phyloP scores from a whole-genome alignment of 2,888 invertebrate species.

The Acleris emargana region DNA sequence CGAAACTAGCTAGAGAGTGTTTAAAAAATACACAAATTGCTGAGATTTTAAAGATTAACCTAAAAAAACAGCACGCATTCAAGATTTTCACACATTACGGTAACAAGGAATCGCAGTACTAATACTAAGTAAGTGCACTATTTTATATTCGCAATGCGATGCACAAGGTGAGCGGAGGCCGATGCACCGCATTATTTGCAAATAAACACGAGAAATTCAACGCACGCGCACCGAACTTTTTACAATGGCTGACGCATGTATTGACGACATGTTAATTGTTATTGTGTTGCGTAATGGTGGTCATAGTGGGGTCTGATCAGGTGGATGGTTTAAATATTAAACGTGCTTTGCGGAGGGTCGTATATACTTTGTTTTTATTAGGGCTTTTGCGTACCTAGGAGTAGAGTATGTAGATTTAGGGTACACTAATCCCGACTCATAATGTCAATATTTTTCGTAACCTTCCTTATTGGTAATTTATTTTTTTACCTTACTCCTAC shows the following conservation, averaged over 20 bases:
- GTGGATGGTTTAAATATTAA: neutral
- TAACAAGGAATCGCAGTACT: slow-evolving; percentile 22
- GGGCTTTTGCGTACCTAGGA: no score
- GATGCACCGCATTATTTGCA: slow-evolving; percentile 77
- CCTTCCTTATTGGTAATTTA: no score
- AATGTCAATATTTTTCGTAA: no score
- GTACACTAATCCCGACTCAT: no score
- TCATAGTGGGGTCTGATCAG: slow-evolving; percentile 3
- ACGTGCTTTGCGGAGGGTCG: no score
- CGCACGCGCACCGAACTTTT: slow-evolving; percentile 55
- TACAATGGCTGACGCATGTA: slow-evolving; percentile 41
- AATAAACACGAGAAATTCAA: slow-evolving; percentile 61
- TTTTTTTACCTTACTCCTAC: no score
- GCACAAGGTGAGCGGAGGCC: slow-evolving; percentile 74
- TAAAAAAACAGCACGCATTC: neutral
- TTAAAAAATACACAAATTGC: no score
- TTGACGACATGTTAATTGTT: slow-evolving; percentile 45
- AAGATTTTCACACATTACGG: slow-evolving; percentile 17
- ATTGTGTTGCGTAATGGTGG: slow-evolving; percentile 64
- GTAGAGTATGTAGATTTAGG: no score
- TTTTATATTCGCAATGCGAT: slow-evolving; percentile 65
- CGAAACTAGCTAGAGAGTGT: no score
- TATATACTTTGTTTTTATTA: no score
- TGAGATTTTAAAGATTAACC: neutral
- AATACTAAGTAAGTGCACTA: slow-evolving; percentile 47